Evolutionary conservation across 2,888 invertebrate species (phyloP).

Genomic region (Lysandra coridon): DNA sequence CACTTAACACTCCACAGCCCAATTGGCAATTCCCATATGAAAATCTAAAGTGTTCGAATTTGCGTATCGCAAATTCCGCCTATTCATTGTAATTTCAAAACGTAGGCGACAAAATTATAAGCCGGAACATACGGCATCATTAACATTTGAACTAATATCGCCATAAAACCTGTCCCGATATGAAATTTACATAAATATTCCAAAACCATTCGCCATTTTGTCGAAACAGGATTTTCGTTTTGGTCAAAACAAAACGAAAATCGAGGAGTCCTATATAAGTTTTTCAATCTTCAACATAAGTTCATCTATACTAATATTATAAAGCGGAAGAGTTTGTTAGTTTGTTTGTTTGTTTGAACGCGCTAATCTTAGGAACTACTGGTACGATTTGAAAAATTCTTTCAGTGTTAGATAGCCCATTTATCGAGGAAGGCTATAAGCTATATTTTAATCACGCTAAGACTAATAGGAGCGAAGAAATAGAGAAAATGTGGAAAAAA

Average conservation of each 20-base stretch:
- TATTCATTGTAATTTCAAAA: not conserved
- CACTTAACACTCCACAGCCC: too few relatives aligned
- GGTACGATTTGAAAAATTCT: too few relatives aligned
- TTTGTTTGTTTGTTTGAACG: too few relatives aligned
- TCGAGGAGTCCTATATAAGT: not conserved
- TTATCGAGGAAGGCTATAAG: too few relatives aligned
- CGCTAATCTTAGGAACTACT: too few relatives aligned
- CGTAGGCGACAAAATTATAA: constrained; percentile 17
- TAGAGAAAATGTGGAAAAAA: too few relatives aligned
- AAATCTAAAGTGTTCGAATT: not conserved
- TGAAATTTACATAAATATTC: constrained; percentile 24
- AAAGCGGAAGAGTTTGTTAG: too few relatives aligned
- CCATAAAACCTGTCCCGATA: constrained; percentile 22
- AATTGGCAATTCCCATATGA: not conserved
- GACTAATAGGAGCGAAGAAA: too few relatives aligned
- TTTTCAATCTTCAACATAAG: not conserved
- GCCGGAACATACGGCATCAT: not conserved
- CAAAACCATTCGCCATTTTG: not conserved
- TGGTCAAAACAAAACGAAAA: constrained; percentile 17
- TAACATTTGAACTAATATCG: constrained; percentile 31
- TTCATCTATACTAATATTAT: too few relatives aligned
- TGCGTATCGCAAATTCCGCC: not conserved
- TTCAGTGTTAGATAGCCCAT: too few relatives aligned
- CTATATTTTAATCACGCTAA: too few relatives aligned
- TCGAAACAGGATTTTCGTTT: constrained; percentile 17